These are phyloP conservation scores for Anas capensis DNA, from an alignment of 2,797 vertebrate species.

Conservation along the genomic window DNA sequence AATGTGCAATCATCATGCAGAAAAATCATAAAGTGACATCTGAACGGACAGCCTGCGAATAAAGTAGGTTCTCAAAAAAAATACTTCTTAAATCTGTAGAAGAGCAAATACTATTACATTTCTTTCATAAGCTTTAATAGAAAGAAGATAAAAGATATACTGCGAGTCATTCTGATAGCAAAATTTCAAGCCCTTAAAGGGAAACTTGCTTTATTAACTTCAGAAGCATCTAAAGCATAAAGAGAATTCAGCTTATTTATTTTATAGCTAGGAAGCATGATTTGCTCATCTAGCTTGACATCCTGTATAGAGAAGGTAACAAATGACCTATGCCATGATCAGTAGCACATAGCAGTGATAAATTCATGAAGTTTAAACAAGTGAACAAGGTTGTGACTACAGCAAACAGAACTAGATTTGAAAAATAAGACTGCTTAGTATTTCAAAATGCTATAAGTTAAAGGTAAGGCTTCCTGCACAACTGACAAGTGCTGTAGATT, in stretches of 20 bases:
- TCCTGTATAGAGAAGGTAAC: neutral
- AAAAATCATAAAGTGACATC: neutral
- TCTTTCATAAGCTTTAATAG: neutral
- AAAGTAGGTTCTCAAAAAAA: neutral
- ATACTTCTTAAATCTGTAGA: neutral
- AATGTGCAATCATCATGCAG: neutral
- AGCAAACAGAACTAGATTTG: neutral
- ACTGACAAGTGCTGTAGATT: neutral
- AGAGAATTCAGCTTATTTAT: neutral
- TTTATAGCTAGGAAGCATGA: neutral
- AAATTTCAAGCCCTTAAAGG: neutral
- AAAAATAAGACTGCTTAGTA: constrained; percentile 7
- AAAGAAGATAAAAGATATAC: neutral
- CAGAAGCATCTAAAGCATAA: neutral
- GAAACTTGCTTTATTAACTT: neutral
- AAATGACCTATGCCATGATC: neutral
- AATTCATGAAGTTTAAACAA: neutral
- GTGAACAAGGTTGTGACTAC: neutral
- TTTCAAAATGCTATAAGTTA: neutral
- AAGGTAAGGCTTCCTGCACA: neutral
- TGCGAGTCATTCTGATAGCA: neutral
- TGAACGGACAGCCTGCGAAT: neutral
- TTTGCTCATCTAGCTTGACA: neutral
- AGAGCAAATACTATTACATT: neutral
- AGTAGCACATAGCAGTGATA: neutral